These are phyloP conservation scores for Leptogaster cylindrica DNA, from an alignment of 2,888 invertebrate species.

Conservation along the genomic window DNA sequence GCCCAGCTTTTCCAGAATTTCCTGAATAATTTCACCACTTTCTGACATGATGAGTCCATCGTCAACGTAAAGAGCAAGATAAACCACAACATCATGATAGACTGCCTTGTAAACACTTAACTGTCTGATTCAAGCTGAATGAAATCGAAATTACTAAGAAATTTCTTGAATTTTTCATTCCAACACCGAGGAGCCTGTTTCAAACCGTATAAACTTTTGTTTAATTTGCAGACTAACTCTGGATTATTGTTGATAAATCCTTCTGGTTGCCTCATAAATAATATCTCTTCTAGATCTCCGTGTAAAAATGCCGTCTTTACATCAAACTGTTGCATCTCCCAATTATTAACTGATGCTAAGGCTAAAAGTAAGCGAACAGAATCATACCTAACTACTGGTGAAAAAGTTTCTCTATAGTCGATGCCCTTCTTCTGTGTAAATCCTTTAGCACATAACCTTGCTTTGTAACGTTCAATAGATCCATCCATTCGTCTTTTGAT, in stretches of 20 bases:
- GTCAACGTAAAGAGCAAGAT: conserved; percentile 51
- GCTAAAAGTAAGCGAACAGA: conserved; percentile 45
- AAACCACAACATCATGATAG: conserved; percentile 42
- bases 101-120: too few relatives aligned
- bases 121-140: too few relatives aligned
- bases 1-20: too few relatives aligned
- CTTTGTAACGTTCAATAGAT: conserved; percentile 44
- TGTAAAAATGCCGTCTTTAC: conserved; percentile 49
- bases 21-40: too few relatives aligned
- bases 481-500: conserved; percentile 38
- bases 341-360: conserved; percentile 44
- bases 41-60: conserved; percentile 51
- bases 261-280: conserved; percentile 48
- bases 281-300: conserved; percentile 43
- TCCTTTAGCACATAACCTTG: conserved; percentile 44
- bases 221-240: conserved; percentile 45
- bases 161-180: too few relatives aligned
- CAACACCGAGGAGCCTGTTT: conserved; percentile 18
- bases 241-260: conserved; percentile 46
- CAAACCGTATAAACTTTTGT: conserved; percentile 46
- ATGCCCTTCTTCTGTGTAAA: conserved; percentile 47
- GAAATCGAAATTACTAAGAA: too few relatives aligned
- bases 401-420: conserved; percentile 48
- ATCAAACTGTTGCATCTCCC: conserved; percentile 47
- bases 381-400: conserved; percentile 47